Evolutionary conservation across 2,888 invertebrate species (phyloP).

Genomic region (Melanophora roralis): DNA sequence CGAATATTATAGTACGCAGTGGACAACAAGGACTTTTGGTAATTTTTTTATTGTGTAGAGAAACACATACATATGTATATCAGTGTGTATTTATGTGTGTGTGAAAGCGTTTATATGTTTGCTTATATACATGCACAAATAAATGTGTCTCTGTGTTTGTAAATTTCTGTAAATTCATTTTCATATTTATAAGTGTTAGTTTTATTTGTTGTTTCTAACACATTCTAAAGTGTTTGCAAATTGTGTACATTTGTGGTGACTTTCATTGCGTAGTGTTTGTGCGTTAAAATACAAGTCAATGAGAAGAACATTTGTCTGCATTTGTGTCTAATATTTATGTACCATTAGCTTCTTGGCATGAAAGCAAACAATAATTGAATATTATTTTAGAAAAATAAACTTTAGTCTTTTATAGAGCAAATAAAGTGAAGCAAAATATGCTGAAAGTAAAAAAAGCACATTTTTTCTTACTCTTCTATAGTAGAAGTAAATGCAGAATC

Average conservation of each 20-base stretch:
- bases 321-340: conserved; percentile 51
- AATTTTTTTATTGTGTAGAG: neutral
- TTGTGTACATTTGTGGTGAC: neutral
- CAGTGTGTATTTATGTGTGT: neutral
- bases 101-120: neutral
- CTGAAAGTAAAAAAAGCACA: neutral
- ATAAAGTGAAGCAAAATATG: neutral
- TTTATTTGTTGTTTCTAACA: conserved; percentile 45
- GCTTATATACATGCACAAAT: too few species aligned
- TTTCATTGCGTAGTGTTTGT: conserved; percentile 11
- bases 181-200: conserved; percentile 26
- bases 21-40: conserved; percentile 35
- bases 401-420: neutral
- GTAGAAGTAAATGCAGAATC: too few species aligned
- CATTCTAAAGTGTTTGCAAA: conserved; percentile 38
- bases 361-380: conserved; percentile 24
- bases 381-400: conserved; percentile 14
- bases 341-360: conserved; percentile 42
- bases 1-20: conserved; percentile 3
- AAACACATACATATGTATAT: neutral
- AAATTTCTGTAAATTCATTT: conserved; percentile 15
- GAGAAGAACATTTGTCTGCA: conserved; percentile 25
- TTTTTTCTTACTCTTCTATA: too few species aligned
- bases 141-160: neutral
- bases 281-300: conserved; percentile 10